A percentile compares a stretch with the other conserved stretches of the same genome.
Conservation (phyloP, 2,888 invertebrate genomes). For the Callyntrura sp. region DNA sequence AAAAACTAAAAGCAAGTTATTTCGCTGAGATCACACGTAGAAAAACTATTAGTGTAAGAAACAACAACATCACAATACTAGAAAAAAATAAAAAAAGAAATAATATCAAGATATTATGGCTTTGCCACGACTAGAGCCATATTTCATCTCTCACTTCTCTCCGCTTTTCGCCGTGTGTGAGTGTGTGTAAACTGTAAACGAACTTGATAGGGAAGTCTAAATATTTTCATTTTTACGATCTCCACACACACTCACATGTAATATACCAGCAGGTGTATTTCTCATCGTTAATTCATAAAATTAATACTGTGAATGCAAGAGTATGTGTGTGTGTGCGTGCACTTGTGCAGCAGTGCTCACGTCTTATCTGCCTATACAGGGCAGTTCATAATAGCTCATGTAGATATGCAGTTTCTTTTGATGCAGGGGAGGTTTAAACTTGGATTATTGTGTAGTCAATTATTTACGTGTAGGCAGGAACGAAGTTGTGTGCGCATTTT, state of each 20-base stretch:
- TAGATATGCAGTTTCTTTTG: neutral
- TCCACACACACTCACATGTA: neutral
- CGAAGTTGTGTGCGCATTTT: neutral
- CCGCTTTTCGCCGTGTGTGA: neutral
- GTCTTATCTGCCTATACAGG: too few relatives aligned
- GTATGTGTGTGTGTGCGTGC: too few relatives aligned
- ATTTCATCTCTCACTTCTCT: constrained; percentile 33
- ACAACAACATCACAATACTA: constrained; percentile 27
- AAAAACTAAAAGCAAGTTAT: constrained; percentile 34
- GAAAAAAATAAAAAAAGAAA: constrained; percentile 38
- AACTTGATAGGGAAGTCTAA: constrained; percentile 46
- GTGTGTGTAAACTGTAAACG: neutral
- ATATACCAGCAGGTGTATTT: constrained; percentile 50
- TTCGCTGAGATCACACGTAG: constrained; percentile 41
- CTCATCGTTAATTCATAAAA: constrained; percentile 53
- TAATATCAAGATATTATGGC: constrained; percentile 21
- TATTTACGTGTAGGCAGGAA: neutral
- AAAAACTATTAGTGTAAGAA: too few relatives aligned
- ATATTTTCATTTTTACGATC: constrained; percentile 47
- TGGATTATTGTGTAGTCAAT: too few relatives aligned
- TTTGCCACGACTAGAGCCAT: constrained; percentile 26
- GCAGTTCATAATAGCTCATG: too few relatives aligned
- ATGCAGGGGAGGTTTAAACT: too few relatives aligned
- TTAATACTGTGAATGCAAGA: constrained; percentile 50
- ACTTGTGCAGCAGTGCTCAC: too few relatives aligned